phyloP scores from a whole-genome alignment of 2,797 vertebrate species.

The Australoheros facetus region DNA sequence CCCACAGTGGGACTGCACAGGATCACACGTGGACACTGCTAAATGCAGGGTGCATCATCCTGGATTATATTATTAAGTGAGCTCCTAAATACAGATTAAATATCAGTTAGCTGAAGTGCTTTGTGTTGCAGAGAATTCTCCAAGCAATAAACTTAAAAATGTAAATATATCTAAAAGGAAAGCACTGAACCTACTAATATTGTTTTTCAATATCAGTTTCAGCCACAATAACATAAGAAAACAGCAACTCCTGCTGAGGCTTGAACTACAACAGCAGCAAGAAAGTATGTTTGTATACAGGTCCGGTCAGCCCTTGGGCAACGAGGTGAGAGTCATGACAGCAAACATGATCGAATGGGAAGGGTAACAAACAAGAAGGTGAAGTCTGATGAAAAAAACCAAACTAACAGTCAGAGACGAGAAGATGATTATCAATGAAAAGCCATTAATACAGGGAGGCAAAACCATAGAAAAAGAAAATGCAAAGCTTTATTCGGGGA shows the following conservation, averaged over 20 bases:
- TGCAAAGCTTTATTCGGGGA: slow-evolving; percentile 27
- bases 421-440: slow-evolving; percentile 39
- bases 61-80: slow-evolving; percentile 42
- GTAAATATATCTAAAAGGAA: background rate
- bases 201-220: slow-evolving; percentile 2
- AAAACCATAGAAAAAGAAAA: slow-evolving; percentile 24
- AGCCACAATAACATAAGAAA: background rate
- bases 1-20: background rate
- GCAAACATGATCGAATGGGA: slow-evolving; percentile 31
- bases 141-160: background rate
- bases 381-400: slow-evolving; percentile 32
- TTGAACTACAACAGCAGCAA: slow-evolving; percentile 2
- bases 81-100: slow-evolving; percentile 16
- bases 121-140: background rate
- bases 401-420: slow-evolving; percentile 33
- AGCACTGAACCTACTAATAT: background rate
- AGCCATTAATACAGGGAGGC: slow-evolving; percentile 17
- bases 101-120: slow-evolving; percentile 4
- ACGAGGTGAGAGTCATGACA: slow-evolving; percentile 26
- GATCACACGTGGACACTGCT: slow-evolving; percentile 1
- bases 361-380: slow-evolving; percentile 12
- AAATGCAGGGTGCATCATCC: slow-evolving; percentile 32
- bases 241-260: slow-evolving; percentile 8
- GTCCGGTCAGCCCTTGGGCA: slow-evolving; percentile 20
- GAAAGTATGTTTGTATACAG: slow-evolving; percentile 13